Evolutionary conservation across 2,888 invertebrate species (phyloP).

Genomic region (Lycia hirtaria): DNA sequence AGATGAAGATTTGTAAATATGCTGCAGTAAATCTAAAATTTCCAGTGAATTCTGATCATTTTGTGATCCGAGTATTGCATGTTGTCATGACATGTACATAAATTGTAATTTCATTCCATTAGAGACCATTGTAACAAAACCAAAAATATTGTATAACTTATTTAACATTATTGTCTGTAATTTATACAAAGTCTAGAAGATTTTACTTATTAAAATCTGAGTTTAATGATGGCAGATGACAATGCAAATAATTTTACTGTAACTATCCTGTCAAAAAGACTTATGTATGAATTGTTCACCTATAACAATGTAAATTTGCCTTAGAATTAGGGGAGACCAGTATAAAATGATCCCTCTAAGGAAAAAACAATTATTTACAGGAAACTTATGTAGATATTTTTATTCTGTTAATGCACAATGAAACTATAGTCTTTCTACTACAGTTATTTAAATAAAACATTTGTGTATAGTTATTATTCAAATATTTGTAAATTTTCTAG

Average conservation of each 20-base stretch:
- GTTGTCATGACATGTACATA: constrained; percentile 55
- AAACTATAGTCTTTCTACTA: too few relatives aligned
- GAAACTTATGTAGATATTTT: too few relatives aligned
- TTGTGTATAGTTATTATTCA: too few relatives aligned
- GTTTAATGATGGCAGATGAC: constrained; percentile 26
- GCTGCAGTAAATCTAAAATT: constrained; percentile 53
- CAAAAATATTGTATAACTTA: constrained; percentile 47
- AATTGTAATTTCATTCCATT: constrained; percentile 77
- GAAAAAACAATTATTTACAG: too few relatives aligned
- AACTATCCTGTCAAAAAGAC: background rate
- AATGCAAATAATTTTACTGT: constrained; percentile 27
- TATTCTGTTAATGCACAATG: too few relatives aligned
- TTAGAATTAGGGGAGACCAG: too few relatives aligned
- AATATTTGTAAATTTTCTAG: too few relatives aligned
- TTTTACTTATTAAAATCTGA: constrained; percentile 42
- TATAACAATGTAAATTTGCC: constrained; percentile 12
- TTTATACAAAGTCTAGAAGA: constrained; percentile 44
- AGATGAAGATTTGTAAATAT: constrained; percentile 96
- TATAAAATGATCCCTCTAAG: too few relatives aligned
- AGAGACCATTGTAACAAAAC: constrained; percentile 53
- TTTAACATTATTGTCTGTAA: constrained; percentile 41
- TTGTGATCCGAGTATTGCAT: constrained; percentile 51
- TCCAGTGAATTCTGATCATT: constrained; percentile 57
- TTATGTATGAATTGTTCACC: constrained; percentile 5
- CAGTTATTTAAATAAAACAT: too few relatives aligned